phyloP scores from a whole-genome alignment of 2,797 vertebrate species.

The Botia almorhae region DNA sequence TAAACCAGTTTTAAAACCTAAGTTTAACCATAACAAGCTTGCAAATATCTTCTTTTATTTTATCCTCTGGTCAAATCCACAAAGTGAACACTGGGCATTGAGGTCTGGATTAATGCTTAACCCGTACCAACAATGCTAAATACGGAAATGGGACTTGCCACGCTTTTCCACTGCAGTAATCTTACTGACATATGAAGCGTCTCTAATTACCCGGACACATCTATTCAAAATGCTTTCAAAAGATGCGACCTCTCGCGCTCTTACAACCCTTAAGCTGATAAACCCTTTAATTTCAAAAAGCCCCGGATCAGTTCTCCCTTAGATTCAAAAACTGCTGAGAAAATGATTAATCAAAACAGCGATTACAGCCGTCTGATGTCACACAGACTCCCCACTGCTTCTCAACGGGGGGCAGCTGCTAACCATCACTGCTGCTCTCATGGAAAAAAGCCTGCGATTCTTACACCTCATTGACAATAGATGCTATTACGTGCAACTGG shows the following conservation, averaged over 20 bases:
- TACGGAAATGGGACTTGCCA: conserved; percentile 39
- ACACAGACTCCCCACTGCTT: conserved; percentile 67
- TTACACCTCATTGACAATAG: conserved; percentile 14
- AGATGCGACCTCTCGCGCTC: conserved; percentile 74
- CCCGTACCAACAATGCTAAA: conserved; percentile 45
- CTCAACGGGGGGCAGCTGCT: conserved; percentile 68
- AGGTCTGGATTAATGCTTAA: conserved; percentile 51
- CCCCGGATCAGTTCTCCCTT: conserved; percentile 62
- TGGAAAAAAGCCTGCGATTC: conserved; percentile 1
- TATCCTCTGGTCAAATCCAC: conserved; percentile 37
- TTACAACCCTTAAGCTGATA: conserved; percentile 82
- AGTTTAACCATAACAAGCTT: background rate
- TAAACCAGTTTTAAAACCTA: no score
- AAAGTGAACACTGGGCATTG: conserved; percentile 49
- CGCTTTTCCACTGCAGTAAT: conserved; percentile 67
- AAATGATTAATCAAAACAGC: conserved; percentile 76
- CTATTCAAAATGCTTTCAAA: conserved; percentile 68
- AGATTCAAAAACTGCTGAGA: conserved; percentile 69
- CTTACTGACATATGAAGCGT: conserved; percentile 66
- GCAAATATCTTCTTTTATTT: conserved; percentile 34
- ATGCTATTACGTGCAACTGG: conserved; percentile 32
- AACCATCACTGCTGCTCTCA: conserved; percentile 47
- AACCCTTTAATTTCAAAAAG: conserved; percentile 76
- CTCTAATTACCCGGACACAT: conserved; percentile 79
- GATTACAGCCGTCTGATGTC: conserved; percentile 74